These are phyloP conservation scores for Suricata suricatta DNA, from an alignment of 2,113 vertebrate species.

Conservation along the genomic window DNA sequence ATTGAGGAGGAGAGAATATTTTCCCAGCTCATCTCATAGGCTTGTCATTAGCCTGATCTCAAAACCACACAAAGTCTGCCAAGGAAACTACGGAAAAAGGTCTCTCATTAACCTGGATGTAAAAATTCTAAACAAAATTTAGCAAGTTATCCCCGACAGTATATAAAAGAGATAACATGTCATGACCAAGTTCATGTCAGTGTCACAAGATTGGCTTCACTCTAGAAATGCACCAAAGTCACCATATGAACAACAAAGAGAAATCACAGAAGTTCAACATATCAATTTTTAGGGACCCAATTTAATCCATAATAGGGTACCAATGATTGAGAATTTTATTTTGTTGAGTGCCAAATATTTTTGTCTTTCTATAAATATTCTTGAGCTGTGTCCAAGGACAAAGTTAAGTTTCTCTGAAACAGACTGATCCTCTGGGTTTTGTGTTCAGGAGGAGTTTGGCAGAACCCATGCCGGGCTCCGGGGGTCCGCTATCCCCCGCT, in stretches of 20 bases:
- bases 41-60: background rate
- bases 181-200: background rate
- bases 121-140: background rate
- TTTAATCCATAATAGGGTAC: too few relatives aligned
- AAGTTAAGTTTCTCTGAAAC: background rate
- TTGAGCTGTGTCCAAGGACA: background rate
- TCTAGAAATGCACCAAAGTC: background rate
- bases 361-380: background rate
- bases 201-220: too few relatives aligned
- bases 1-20: background rate
- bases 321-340: background rate
- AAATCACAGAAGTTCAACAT: background rate
- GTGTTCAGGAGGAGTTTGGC: background rate
- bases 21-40: background rate
- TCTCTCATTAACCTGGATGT: background rate
- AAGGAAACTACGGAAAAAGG: background rate
- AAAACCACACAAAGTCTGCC: background rate
- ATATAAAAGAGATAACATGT: background rate
- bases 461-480: fast-evolving
- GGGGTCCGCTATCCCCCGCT: fast-evolving
- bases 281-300: fast-evolving
- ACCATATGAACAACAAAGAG: background rate
- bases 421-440: background rate
- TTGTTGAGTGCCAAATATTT: background rate
- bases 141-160: background rate